These are phyloP conservation scores for Slavum lentiscoides DNA, from an alignment of 2,888 invertebrate species.

Conservation along the genomic window DNA sequence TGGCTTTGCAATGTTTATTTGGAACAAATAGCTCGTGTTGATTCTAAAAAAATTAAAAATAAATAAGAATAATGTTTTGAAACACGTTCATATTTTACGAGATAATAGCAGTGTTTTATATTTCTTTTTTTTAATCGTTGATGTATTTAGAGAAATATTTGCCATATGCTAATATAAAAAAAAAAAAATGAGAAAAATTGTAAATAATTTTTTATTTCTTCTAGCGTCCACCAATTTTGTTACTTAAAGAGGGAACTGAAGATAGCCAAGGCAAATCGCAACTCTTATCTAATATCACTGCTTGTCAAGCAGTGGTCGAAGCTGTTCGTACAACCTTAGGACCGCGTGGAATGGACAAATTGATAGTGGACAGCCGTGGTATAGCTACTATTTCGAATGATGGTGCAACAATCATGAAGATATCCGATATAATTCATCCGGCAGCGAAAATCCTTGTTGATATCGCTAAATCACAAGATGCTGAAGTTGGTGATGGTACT, in stretches of 20 bases:
- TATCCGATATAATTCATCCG: conserved; percentile 96
- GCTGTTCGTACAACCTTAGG: conserved; percentile 96
- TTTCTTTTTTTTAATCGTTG: too few relatives aligned
- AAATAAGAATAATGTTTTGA: too few relatives aligned
- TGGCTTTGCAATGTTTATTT: too few relatives aligned
- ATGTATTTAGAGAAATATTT: background rate
- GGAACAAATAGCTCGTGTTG: too few relatives aligned
- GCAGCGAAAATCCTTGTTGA: conserved; percentile 97
- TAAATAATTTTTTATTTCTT: conserved; percentile 56
- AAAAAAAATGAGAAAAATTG: background rate
- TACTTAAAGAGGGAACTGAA: conserved; percentile 98
- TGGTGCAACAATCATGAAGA: conserved; percentile 97
- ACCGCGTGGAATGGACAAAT: conserved; percentile 98
- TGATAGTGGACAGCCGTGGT: conserved; percentile 87
- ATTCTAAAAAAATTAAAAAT: too few relatives aligned
- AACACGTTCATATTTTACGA: too few relatives aligned
- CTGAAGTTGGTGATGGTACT: conserved; percentile 98
- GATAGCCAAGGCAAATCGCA: conserved; percentile 94
- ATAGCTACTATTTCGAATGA: conserved; percentile 98
- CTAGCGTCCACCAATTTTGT: conserved; percentile 95
- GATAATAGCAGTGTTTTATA: too few relatives aligned
- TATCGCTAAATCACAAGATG: conserved; percentile 98
- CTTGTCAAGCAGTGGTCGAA: conserved; percentile 93
- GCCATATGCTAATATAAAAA: background rate
- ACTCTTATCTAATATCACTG: conserved; percentile 95